phyloP scores from a whole-genome alignment of 1,140 invertebrate genomes.

The Lepidurus arcticus region DNA sequence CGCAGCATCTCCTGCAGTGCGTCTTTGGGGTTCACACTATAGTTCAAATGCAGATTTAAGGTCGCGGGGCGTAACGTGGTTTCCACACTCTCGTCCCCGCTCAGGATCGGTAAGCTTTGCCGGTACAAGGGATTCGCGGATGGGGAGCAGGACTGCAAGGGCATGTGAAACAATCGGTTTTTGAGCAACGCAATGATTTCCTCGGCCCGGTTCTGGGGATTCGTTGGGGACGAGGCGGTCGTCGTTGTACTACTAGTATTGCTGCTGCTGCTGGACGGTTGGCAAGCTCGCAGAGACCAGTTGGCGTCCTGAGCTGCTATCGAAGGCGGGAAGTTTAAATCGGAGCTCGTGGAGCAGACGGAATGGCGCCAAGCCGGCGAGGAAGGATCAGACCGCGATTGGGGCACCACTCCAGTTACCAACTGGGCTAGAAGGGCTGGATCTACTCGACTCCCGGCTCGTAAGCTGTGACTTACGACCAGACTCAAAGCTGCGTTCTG shows the following conservation, averaged over 20 bases:
- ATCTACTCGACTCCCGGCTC: background rate
- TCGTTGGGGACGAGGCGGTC: slow-evolving; percentile 8
- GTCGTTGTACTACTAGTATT: slow-evolving; percentile 20
- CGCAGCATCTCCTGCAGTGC: background rate
- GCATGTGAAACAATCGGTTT: slow-evolving; percentile 29
- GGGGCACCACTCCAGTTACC: background rate
- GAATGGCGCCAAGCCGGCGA: background rate
- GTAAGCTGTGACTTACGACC: slow-evolving; percentile 38
- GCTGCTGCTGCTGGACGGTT: background rate
- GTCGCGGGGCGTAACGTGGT: slow-evolving; percentile 26
- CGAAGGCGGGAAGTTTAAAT: slow-evolving; percentile 1
- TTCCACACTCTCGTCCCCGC: background rate
- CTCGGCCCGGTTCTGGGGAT: slow-evolving; percentile 29
- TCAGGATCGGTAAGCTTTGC: slow-evolving; percentile 27
- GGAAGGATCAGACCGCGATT: background rate
- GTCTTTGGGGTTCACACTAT: slow-evolving; percentile 8
- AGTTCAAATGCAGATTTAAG: slow-evolving; percentile 27
- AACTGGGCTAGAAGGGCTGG: background rate
- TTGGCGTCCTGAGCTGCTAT: slow-evolving; percentile 16
- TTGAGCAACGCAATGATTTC: slow-evolving; percentile 30
- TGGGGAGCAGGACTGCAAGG: background rate
- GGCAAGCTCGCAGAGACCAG: slow-evolving; percentile 10
- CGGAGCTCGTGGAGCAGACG: slow-evolving; percentile 6
- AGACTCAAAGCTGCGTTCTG: slow-evolving; percentile 45
- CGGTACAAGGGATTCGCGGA: slow-evolving; percentile 16